Conservation (phyloP, 2,888 invertebrate genomes). For the Trachelus tabidus region DNA sequence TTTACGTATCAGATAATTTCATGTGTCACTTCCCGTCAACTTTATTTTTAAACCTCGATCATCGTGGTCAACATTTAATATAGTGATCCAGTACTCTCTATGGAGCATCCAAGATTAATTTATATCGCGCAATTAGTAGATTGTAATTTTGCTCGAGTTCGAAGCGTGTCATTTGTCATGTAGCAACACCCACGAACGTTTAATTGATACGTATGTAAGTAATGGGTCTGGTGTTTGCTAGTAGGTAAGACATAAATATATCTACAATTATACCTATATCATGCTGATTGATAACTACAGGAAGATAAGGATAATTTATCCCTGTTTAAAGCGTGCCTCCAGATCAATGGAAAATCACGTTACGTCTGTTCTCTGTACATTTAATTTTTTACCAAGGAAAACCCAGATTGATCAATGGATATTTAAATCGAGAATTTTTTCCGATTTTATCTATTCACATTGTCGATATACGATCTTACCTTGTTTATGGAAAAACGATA, state of each 20-base stretch:
- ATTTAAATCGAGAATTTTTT: not conserved
- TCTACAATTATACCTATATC: not conserved
- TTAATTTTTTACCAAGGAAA: not conserved
- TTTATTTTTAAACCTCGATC: not conserved
- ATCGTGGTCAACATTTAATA: not conserved
- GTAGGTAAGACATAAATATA: not conserved
- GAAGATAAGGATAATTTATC: not conserved
- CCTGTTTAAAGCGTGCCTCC: not conserved
- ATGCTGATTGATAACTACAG: not conserved
- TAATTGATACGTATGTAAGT: constrained; percentile 3
- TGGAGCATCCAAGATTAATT: not conserved
- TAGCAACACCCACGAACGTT: not conserved
- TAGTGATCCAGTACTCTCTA: not conserved
- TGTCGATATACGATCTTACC: no score
- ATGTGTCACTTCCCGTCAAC: no score
- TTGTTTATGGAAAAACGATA: no score
- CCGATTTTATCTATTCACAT: no score
- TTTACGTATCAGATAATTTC: constrained; percentile 7
- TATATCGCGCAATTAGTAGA: not conserved
- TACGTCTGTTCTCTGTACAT: not conserved
- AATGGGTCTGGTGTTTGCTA: not conserved
- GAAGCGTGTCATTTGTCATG: constrained; percentile 1
- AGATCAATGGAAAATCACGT: not conserved
- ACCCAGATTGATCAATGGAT: not conserved
- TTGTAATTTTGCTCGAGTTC: not conserved